Evolutionary conservation across 2,113 vertebrate genomes (phyloP).

Genomic region (Nothoprocta pentlandii): DNA sequence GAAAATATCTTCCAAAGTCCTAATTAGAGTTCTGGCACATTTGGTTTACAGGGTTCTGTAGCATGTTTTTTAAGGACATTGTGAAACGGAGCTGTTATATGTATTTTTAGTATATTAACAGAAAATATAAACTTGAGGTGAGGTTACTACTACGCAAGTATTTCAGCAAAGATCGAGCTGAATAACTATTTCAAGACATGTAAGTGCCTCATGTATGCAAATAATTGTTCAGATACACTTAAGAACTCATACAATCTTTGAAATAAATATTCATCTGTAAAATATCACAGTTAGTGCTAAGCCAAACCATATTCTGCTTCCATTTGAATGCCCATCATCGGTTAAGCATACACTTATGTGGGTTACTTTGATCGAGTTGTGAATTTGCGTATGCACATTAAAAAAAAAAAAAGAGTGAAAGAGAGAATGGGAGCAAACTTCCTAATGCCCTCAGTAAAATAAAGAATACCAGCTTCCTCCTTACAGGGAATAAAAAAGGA

Average conservation of each 20-base stretch:
- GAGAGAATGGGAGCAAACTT: not conserved
- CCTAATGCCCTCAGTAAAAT: not conserved
- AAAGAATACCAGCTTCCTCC: not conserved
- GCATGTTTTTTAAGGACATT: not conserved
- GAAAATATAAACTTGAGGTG: not conserved
- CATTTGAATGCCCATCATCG: not conserved
- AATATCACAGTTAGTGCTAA: not conserved
- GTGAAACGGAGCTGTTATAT: not conserved
- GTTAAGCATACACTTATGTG: not conserved
- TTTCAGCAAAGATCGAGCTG: not conserved
- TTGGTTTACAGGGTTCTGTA: slow-evolving; percentile 46
- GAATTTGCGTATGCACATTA: not conserved
- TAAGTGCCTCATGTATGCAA: not conserved
- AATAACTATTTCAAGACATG: not conserved
- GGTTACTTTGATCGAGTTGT: not conserved
- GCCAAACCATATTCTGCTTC: not conserved
- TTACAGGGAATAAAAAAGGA: not conserved
- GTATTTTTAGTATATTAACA: not conserved
- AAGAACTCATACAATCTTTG: not conserved
- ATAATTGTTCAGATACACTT: not conserved
- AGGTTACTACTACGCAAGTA: not conserved
- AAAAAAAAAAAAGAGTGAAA: not conserved
- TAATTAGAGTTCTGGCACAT: slow-evolving; percentile 53
- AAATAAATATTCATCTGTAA: not conserved
- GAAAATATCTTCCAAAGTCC: slow-evolving; percentile 49